Evolutionary conservation across 2,888 invertebrate species (phyloP).

Genomic region (Epinotia nisella): DNA sequence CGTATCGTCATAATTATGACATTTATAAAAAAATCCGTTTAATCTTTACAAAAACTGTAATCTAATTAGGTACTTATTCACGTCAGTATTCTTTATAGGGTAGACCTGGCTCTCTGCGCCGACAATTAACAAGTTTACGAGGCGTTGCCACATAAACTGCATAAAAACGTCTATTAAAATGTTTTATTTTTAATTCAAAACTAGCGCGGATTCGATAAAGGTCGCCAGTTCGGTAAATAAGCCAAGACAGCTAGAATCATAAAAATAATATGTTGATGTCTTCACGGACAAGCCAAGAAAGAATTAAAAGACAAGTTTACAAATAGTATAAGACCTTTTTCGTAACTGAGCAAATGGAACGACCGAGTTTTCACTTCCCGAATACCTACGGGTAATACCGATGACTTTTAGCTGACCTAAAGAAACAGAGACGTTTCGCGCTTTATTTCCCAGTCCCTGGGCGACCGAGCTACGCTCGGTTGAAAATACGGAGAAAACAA

Average conservation of each 20-base stretch:
- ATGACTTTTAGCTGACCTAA: constrained; percentile 14
- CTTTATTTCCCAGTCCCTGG: too few relatives aligned
- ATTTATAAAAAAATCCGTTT: too few relatives aligned
- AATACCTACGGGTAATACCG: constrained; percentile 1
- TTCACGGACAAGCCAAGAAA: neutral
- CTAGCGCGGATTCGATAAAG: constrained; percentile 38
- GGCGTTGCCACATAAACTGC: constrained; percentile 34
- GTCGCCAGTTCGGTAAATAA: constrained; percentile 34
- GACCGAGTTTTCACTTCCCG: constrained; percentile 18
- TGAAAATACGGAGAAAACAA: too few relatives aligned
- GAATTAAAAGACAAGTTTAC: constrained; percentile 1
- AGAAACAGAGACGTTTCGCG: too few relatives aligned
- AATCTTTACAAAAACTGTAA: too few relatives aligned
- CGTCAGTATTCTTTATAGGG: constrained; percentile 2
- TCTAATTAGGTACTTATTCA: neutral
- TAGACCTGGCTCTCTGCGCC: neutral
- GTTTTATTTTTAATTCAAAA: constrained; percentile 41
- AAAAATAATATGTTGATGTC: constrained; percentile 28
- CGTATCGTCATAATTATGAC: too few relatives aligned
- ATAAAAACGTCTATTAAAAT: constrained; percentile 41
- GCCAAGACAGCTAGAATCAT: constrained; percentile 33
- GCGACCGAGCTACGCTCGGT: too few relatives aligned
- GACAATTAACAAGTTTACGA: constrained; percentile 33
- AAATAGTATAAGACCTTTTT: neutral
- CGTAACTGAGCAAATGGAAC: neutral